Conservation (phyloP, 2,113 vertebrate species). For the Struthio camelus region DNA sequence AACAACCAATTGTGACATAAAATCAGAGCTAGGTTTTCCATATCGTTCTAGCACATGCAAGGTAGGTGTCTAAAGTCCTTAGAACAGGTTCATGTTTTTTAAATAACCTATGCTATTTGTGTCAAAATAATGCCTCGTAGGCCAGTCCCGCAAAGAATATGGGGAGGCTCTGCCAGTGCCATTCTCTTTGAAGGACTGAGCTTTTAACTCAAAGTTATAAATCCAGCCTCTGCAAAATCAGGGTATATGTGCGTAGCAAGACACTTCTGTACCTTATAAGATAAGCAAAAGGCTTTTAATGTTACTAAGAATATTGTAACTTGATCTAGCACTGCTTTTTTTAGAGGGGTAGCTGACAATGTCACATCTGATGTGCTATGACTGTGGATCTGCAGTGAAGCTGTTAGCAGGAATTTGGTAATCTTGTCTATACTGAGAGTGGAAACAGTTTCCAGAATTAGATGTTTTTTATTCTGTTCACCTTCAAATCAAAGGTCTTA, state of each 20-base stretch:
- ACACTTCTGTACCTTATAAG: neutral
- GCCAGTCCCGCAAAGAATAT: neutral
- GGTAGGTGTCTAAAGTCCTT: neutral
- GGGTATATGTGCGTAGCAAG: neutral
- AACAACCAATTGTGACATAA: conserved; percentile 9
- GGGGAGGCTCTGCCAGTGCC: neutral
- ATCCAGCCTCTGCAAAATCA: neutral
- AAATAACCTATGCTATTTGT: neutral
- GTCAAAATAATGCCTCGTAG: neutral
- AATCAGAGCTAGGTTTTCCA: neutral
- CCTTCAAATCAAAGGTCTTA: neutral
- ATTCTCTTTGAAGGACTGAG: neutral
- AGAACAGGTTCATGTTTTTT: neutral
- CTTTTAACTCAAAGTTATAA: neutral
- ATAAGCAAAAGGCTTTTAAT: neutral
- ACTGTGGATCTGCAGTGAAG: neutral
- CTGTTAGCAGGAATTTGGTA: neutral
- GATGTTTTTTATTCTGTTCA: neutral
- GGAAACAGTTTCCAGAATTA: neutral
- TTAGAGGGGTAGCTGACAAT: neutral
- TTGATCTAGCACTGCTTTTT: neutral
- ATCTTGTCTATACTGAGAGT: neutral
- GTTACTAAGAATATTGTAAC: neutral
- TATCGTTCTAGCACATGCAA: neutral
- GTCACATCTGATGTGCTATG: neutral